Conservation (phyloP, 2,797 vertebrate genomes). For the Chelon labrosus region DNA sequence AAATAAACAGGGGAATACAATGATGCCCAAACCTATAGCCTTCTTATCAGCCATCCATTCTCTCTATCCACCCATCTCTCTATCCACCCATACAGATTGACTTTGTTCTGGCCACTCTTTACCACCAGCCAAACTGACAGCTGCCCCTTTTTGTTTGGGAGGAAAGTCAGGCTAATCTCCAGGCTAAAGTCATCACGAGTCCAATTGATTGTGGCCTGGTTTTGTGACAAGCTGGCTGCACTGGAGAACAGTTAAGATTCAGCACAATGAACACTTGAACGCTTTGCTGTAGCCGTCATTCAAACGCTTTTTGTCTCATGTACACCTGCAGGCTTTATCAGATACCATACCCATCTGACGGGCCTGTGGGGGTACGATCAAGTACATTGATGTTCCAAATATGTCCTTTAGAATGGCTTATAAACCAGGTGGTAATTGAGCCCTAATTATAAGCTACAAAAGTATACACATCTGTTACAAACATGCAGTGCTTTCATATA, state of each 20-base stretch:
- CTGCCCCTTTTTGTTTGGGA: constrained; percentile 66
- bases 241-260: constrained; percentile 21
- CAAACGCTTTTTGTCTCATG: neutral
- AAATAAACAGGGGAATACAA: constrained; percentile 56
- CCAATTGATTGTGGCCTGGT: constrained; percentile 66
- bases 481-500: no score
- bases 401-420: no score
- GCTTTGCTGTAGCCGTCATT: neutral
- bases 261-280: constrained; percentile 13
- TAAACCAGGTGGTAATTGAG: no score
- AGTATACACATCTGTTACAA: no score
- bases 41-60: constrained; percentile 54
- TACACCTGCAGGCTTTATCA: neutral
- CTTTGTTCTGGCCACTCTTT: constrained; percentile 83
- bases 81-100: constrained; percentile 62
- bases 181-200: constrained; percentile 71
- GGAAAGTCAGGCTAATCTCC: constrained; percentile 63
- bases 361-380: no score
- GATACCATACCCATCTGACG: neutral
- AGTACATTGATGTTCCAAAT: no score
- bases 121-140: constrained; percentile 75
- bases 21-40: constrained; percentile 59
- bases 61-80: constrained; percentile 34
- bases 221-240: constrained; percentile 57
- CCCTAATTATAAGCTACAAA: no score